A percentile compares a stretch with the other conserved stretches of the same genome.
These are phyloP conservation scores for Chloroclysta siterata DNA, from an alignment of 2,888 invertebrate genomes.

Conservation along the genomic window DNA sequence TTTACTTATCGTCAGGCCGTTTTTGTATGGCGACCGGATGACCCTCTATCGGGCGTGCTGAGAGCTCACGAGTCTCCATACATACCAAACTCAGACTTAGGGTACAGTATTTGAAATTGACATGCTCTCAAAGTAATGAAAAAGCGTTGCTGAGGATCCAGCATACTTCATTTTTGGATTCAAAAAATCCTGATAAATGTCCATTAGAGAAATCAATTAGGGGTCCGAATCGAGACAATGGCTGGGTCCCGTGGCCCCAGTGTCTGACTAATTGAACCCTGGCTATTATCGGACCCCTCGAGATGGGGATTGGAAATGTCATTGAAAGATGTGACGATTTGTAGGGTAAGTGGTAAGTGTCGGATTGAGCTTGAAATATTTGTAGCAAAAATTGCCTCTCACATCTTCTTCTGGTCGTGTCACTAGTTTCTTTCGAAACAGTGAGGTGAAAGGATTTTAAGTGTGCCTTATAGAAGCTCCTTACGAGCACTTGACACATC, in stretches of 20 bases:
- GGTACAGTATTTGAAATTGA: constrained; percentile 1
- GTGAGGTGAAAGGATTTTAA: too few species aligned
- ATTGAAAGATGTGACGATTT: constrained; percentile 12
- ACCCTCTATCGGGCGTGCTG: too few species aligned
- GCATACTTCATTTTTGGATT: constrained; percentile 7
- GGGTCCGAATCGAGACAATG: constrained; percentile 22
- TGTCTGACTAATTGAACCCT: constrained; percentile 35
- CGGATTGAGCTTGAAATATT: not conserved
- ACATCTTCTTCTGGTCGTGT: too few species aligned
- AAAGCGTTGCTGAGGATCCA: not conserved
- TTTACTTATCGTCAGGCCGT: too few species aligned
- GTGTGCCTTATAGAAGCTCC: too few species aligned
- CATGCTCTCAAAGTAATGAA: not conserved
- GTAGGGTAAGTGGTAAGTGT: not conserved
- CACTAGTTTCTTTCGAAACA: too few species aligned
- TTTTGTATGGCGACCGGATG: too few species aligned
- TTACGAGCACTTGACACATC: too few species aligned
- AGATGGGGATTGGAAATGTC: constrained; percentile 35
- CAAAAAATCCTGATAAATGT: constrained; percentile 17
- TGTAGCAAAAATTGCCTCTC: not conserved
- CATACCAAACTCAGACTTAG: too few species aligned
- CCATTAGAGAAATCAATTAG: constrained; percentile 31
- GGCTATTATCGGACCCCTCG: constrained; percentile 33
- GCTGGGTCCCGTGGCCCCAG: constrained; percentile 13
- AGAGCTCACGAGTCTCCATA: too few species aligned